Evolutionary conservation across 53 echinoderm and acorn worm species (phyloP).

Genomic region (Mesocentrotus franciscanus): DNA sequence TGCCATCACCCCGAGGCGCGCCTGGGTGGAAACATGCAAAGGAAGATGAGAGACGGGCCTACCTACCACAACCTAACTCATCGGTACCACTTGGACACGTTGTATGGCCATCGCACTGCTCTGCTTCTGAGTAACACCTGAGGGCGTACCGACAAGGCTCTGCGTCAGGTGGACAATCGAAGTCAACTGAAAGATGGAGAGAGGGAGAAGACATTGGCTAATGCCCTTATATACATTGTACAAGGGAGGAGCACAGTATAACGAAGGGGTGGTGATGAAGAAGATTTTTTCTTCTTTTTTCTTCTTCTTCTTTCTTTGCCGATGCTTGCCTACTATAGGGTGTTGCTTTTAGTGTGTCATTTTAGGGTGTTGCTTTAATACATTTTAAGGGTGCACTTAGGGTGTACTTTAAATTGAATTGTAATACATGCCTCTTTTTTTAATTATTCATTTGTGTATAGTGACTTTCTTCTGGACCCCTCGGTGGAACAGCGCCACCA

Average conservation of each 20-base stretch:
- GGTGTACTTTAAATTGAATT: background rate
- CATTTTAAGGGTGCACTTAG: too few relatives aligned
- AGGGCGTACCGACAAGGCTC: constrained; percentile 41
- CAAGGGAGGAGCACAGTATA: background rate
- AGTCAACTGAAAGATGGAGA: constrained; percentile 15
- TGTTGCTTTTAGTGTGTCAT: too few relatives aligned
- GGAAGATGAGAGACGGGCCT: background rate
- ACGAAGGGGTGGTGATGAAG: background rate
- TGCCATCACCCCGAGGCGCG: too few relatives aligned
- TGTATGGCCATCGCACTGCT: constrained; percentile 35
- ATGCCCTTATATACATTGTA: background rate
- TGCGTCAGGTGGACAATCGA: background rate
- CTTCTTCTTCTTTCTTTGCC: too few relatives aligned
- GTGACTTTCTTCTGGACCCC: too few relatives aligned
- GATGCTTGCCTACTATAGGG: too few relatives aligned
- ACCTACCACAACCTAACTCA: constrained; percentile 58
- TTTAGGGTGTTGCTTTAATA: too few relatives aligned
- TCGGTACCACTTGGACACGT: constrained; percentile 50
- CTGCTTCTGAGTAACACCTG: constrained; percentile 22
- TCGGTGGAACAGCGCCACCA: too few relatives aligned
- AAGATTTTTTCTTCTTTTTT: too few relatives aligned
- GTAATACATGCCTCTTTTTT: too few relatives aligned
- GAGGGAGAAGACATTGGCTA: background rate
- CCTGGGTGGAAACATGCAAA: too few relatives aligned
- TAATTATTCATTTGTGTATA: too few relatives aligned